Evolutionary conservation across 2,797 vertebrate genomes (phyloP), one percentile per base, ranked within the genome.

Genomic region (Lepus townsendii): DNA sequence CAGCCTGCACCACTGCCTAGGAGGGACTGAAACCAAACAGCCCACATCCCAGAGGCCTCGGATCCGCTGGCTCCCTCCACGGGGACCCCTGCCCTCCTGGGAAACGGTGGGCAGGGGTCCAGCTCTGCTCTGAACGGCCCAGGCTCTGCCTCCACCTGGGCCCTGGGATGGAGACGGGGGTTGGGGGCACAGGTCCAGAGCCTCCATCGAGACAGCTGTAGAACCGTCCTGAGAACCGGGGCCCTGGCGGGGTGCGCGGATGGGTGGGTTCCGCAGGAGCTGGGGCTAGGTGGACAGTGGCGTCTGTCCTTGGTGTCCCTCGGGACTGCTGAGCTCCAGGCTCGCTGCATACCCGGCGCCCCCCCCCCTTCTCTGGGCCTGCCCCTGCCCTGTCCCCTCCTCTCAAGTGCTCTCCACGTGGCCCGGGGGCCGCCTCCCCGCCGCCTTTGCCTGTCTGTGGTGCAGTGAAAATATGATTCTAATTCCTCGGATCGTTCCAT

Each of bases 401-500:
- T 22, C 47, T 96, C 83, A 89, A 77, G 73, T 95, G 69, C 91
- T 96, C 57, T 76, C 66, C 57, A 7, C 78, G 76, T 88, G 68
- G 89, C 83, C 95, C 47, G 4, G 17, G 88, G 83, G 69, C 95
- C 14, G 0, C 83, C 90, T 88, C 80, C 68, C 91, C 5, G 5
- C 90, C 42, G 68, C 92, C 95, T 93, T 86, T 65, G 75, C 92
- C 47, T 95, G 95, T 94, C 95, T 96, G 90, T 93, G 97, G 86
- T 80, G 75, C 90, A 97, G 92, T 96, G 96, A 93, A 97, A 96
- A 96, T 95, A 95, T 60, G 92, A 94, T 96, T 96, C 95, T 96
- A 95, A 97, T 96, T 96, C 88, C 75, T 96, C 32, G 22, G 90
- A 95, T 95, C 94, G 95, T 94, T 94, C 83, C 22, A 2, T 83